Conservation (phyloP, 2,888 invertebrate genomes). For the Byasa hedistus region DNA sequence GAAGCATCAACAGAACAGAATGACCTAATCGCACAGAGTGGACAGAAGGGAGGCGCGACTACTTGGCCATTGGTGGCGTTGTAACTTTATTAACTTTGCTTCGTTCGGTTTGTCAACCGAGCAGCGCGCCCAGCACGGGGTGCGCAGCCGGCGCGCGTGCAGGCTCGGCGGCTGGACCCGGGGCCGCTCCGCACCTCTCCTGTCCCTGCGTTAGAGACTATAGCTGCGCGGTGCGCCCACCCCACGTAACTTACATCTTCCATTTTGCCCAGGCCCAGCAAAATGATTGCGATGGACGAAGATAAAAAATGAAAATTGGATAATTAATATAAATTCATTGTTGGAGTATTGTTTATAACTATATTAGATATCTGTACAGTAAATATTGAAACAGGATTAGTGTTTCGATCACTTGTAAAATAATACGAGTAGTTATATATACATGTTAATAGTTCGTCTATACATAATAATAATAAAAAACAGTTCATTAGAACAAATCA, state of each 20-base stretch:
- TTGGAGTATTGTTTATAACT: conserved; percentile 15
- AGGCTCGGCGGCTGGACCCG: conserved; percentile 73
- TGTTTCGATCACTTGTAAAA: too few species aligned
- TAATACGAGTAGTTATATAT: too few species aligned
- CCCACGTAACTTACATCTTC: conserved; percentile 9
- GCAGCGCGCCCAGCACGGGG: conserved; percentile 90
- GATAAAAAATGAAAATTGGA: not conserved
- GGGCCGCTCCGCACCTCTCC: conserved; percentile 69
- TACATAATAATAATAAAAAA: too few species aligned
- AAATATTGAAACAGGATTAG: too few species aligned
- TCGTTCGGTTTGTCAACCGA: conserved; percentile 83
- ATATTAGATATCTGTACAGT: too few species aligned
- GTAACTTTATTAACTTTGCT: conserved; percentile 81
- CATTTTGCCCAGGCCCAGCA: conserved; percentile 16
- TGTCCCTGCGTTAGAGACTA: conserved; percentile 80
- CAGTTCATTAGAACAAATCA: too few species aligned
- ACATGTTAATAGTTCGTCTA: too few species aligned
- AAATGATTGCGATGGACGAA: conserved; percentile 20
- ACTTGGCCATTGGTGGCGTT: conserved; percentile 76
- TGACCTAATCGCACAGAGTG: conserved; percentile 77
- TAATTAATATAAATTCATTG: conserved; percentile 1
- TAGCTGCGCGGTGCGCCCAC: conserved; percentile 61
- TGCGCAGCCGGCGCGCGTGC: conserved; percentile 87
- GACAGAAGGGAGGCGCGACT: conserved; percentile 78
- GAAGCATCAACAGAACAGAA: conserved; percentile 76